A percentile compares a stretch with the other conserved stretches of the same genome.
These are phyloP conservation scores for Meles meles DNA, from an alignment of 2,113 vertebrate species.

Conservation along the genomic window DNA sequence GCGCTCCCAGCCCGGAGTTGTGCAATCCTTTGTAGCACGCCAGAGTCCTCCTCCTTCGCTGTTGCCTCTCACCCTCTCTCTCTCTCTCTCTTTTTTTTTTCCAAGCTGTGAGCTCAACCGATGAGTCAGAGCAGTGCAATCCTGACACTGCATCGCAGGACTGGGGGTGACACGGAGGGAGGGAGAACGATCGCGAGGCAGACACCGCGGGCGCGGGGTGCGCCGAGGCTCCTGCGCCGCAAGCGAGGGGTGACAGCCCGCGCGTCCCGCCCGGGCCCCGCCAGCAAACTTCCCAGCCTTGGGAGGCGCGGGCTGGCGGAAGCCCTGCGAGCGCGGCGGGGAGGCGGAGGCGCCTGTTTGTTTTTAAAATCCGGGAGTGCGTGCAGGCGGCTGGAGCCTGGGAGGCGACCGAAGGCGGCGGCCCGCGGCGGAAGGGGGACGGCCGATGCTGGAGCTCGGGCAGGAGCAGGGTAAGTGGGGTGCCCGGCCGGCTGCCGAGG, in stretches of 20 bases:
- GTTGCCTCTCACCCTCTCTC: slow-evolving; percentile 68
- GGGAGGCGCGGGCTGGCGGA: slow-evolving; percentile 44
- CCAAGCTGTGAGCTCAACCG: slow-evolving; percentile 83
- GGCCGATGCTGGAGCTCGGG: background rate
- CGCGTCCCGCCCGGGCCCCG: slow-evolving; percentile 41
- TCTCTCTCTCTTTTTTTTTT: slow-evolving; percentile 53
- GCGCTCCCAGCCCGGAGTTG: slow-evolving; percentile 73
- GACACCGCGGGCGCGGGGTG: slow-evolving; percentile 26
- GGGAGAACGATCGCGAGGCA: slow-evolving; percentile 59
- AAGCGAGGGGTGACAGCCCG: slow-evolving; percentile 62
- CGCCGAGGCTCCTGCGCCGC: slow-evolving; percentile 31
- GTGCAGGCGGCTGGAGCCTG: slow-evolving; percentile 59
- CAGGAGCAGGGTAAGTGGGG: slow-evolving; percentile 56
- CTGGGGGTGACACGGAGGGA: slow-evolving; percentile 74
- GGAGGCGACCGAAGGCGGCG: slow-evolving; percentile 45
- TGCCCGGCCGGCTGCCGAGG: slow-evolving; percentile 5
- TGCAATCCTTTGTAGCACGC: slow-evolving; percentile 78
- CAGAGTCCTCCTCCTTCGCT: slow-evolving; percentile 70
- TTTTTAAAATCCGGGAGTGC: slow-evolving; percentile 70
- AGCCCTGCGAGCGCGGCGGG: slow-evolving; percentile 45
- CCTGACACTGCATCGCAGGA: slow-evolving; percentile 80
- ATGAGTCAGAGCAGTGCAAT: slow-evolving; percentile 84
- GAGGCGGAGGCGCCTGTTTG: slow-evolving; percentile 67
- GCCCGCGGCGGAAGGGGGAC: background rate
- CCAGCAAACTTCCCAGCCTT: slow-evolving; percentile 63